These are phyloP conservation scores for Phalacrocorax carbo DNA, from an alignment of 2,113 vertebrate genomes.

Conservation along the genomic window DNA sequence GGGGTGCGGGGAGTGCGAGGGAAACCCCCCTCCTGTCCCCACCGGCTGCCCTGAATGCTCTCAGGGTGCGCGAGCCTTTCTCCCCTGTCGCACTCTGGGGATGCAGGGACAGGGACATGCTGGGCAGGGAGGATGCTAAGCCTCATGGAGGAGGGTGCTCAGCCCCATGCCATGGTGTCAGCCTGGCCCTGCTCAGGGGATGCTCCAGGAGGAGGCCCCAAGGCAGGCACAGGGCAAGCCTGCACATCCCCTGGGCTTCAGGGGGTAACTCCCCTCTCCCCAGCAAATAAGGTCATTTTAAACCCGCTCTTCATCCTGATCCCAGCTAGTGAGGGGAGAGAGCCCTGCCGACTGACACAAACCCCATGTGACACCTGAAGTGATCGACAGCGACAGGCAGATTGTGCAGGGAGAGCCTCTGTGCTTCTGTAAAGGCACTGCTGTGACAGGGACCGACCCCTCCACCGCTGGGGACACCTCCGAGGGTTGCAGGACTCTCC, in stretches of 20 bases:
- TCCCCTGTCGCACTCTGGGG: fast-evolving
- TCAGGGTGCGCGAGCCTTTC: fast-evolving
- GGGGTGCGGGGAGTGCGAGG: fast-evolving
- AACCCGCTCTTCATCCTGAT: neutral
- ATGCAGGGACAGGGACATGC: neutral
- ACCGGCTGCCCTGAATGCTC: neutral
- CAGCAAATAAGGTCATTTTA: neutral
- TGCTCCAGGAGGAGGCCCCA: neutral
- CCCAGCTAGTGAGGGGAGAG: neutral
- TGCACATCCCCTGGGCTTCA: neutral
- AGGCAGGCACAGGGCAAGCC: neutral
- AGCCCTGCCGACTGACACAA: neutral
- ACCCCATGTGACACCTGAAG: conserved; percentile 30
- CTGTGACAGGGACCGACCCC: neutral
- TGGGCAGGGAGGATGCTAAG: fast-evolving
- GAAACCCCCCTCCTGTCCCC: neutral
- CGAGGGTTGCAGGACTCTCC: neutral
- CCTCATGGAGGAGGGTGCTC: neutral
- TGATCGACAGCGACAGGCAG: neutral
- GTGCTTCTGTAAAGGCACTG: neutral
- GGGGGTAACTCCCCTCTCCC: too few relatives aligned
- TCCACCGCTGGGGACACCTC: neutral
- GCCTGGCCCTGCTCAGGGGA: fast-evolving
- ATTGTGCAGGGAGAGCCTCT: neutral
- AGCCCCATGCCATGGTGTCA: neutral